phyloP scores from a whole-genome alignment of 2,888 invertebrate genomes.

The Papilio gigon region DNA sequence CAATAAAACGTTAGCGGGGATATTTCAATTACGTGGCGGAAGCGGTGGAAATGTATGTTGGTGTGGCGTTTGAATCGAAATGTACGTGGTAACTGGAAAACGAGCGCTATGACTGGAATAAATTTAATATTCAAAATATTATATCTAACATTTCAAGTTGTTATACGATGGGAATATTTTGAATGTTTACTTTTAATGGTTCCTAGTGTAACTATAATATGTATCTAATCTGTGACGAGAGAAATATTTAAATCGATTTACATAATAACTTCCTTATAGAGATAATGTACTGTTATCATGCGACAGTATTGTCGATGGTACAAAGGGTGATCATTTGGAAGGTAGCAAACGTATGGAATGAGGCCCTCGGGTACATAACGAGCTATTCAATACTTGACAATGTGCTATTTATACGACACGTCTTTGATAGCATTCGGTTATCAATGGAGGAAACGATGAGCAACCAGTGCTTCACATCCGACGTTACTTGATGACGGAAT shows the following conservation, averaged over 20 bases:
- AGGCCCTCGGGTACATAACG: slow-evolving; percentile 53
- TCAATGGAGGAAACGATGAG: slow-evolving; percentile 30
- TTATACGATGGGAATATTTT: not conserved
- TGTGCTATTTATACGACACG: slow-evolving; percentile 67
- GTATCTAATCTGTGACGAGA: not conserved
- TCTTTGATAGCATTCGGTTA: slow-evolving; percentile 45
- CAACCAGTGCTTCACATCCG: slow-evolving; percentile 4
- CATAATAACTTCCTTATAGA: not conserved
- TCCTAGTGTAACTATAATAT: not conserved
- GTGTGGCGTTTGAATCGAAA: slow-evolving; percentile 37
- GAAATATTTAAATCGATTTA: not conserved
- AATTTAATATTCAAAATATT: slow-evolving; percentile 16
- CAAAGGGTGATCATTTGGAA: slow-evolving; percentile 40
- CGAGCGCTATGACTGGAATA: slow-evolving; percentile 18
- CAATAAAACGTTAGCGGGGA: slow-evolving; percentile 21
- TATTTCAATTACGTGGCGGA: slow-evolving; percentile 30
- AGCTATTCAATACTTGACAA: slow-evolving; percentile 67
- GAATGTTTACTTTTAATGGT: not conserved
- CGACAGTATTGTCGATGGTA: slow-evolving; percentile 37
- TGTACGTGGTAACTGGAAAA: slow-evolving; percentile 27
- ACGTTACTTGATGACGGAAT: slow-evolving; percentile 13
- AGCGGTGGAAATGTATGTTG: slow-evolving; percentile 39
- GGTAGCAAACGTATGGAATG: slow-evolving; percentile 25
- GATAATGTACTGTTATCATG: slow-evolving; percentile 25
- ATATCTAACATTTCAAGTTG: slow-evolving; percentile 8